These are phyloP conservation scores for Atethmia centrago DNA, from an alignment of 2,888 invertebrate species.

Conservation along the genomic window DNA sequence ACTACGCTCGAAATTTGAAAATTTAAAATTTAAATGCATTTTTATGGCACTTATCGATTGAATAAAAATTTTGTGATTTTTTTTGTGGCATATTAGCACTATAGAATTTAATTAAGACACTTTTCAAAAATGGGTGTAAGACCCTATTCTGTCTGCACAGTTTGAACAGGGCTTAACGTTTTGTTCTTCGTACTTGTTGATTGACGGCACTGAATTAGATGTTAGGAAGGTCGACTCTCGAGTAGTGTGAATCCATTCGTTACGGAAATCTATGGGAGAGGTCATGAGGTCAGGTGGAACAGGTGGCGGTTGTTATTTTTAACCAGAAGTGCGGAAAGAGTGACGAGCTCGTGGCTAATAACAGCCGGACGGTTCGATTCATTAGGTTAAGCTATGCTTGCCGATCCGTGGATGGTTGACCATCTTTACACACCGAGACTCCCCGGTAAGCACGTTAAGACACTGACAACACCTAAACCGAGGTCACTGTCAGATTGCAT, in stretches of 20 bases:
- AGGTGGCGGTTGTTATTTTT: neutral
- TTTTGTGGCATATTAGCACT: too few relatives aligned
- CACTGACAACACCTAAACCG: too few relatives aligned
- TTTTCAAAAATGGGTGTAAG: too few relatives aligned
- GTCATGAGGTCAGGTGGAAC: constrained; percentile 30
- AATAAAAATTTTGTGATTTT: too few relatives aligned
- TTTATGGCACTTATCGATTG: too few relatives aligned
- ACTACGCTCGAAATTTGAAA: too few relatives aligned
- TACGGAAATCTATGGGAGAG: constrained; percentile 24
- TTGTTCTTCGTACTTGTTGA: constrained; percentile 26
- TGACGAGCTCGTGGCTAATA: neutral
- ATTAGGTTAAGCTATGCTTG: neutral
- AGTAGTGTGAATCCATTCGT: constrained; percentile 27
- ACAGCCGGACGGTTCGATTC: neutral
- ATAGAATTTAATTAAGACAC: too few relatives aligned
- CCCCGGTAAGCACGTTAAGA: too few relatives aligned
- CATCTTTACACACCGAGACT: too few relatives aligned
- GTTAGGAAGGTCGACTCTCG: constrained; percentile 21
- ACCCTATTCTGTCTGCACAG: neutral
- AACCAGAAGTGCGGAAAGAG: neutral
- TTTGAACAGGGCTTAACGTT: constrained; percentile 1
- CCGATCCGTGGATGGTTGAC: too few relatives aligned
- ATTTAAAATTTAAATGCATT: too few relatives aligned
- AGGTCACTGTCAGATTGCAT: too few relatives aligned
- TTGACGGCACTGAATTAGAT: constrained; percentile 27